A percentile compares a stretch with the other conserved stretches of the same genome.
Conservation (phyloP, 2,113 vertebrate genomes). For the Accipiter virgatus region DNA sequence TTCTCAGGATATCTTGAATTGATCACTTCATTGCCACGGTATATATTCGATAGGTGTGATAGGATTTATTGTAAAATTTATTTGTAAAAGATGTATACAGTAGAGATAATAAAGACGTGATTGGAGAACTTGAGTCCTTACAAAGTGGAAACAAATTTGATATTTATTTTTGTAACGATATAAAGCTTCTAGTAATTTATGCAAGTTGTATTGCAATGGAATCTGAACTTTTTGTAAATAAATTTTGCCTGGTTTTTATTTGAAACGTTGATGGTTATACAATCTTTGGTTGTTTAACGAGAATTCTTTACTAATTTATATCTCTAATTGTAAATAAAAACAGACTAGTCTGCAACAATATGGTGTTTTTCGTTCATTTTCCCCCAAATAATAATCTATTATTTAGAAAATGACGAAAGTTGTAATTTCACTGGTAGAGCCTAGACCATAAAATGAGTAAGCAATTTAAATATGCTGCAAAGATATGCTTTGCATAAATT, state of each 20-base stretch:
- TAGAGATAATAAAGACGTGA: constrained; percentile 81
- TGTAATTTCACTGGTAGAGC: neutral
- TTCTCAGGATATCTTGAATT: constrained; percentile 94
- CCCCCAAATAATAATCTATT: neutral
- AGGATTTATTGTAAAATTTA: constrained; percentile 85
- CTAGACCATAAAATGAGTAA: constrained; percentile 3
- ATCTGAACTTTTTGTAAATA: constrained; percentile 97
- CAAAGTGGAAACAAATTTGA: constrained; percentile 98
- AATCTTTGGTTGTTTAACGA: constrained; percentile 91
- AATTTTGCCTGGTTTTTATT: constrained; percentile 97
- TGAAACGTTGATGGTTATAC: constrained; percentile 89
- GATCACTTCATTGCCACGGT: constrained; percentile 94
- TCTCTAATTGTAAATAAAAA: constrained; percentile 98
- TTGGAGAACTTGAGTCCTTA: constrained; percentile 90
- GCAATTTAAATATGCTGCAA: constrained; percentile 28
- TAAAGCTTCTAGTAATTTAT: constrained; percentile 98
- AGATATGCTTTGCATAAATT: constrained; percentile 52
- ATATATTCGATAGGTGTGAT: constrained; percentile 87
- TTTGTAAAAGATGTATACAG: constrained; percentile 87
- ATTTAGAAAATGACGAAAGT: neutral
- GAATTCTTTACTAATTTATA: constrained; percentile 99
- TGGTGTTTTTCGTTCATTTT: constrained; percentile 60
- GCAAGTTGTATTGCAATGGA: constrained; percentile 99
- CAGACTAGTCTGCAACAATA: constrained; percentile 82
- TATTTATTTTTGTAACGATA: constrained; percentile 99